phyloP scores from a whole-genome alignment of 1,140 invertebrate species.

The Lucilia sericata region DNA sequence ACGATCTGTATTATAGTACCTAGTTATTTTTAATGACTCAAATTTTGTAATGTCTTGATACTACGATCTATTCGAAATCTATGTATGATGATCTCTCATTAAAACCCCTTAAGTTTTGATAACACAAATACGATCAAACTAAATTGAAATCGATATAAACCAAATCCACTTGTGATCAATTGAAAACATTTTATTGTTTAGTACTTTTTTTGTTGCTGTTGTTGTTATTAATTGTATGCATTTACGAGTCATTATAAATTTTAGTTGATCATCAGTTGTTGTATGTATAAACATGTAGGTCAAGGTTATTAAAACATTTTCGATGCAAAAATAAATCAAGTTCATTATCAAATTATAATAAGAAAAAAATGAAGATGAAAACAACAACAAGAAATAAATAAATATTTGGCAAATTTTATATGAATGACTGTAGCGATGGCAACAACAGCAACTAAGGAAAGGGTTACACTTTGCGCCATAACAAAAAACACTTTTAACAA shows the following conservation, averaged over 20 bases:
- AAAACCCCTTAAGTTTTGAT: too few relatives aligned
- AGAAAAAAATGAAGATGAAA: neutral
- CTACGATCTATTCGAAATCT: too few relatives aligned
- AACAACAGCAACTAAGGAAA: neutral
- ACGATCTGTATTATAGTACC: too few relatives aligned
- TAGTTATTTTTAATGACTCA: too few relatives aligned
- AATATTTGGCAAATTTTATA: neutral
- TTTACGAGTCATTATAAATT: neutral
- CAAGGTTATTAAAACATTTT: constrained; percentile 1
- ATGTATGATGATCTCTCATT: too few relatives aligned
- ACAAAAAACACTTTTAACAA: neutral
- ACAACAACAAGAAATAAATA: constrained; percentile 2
- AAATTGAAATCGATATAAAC: too few relatives aligned
- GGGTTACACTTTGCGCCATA: neutral
- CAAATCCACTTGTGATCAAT: too few relatives aligned
- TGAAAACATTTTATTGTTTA: too few relatives aligned
- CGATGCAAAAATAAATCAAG: constrained; percentile 20
- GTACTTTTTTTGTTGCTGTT: too few relatives aligned
- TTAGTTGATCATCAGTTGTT: neutral
- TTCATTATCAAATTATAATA: constrained; percentile 2
- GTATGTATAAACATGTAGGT: neutral
- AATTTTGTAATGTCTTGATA: too few relatives aligned
- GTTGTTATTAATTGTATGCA: neutral
- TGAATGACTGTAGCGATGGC: too few relatives aligned
- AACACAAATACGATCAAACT: too few relatives aligned